These are phyloP conservation scores for Ambastaia sidthimunki DNA, from an alignment of 2,797 vertebrate genomes.

Conservation along the genomic window DNA sequence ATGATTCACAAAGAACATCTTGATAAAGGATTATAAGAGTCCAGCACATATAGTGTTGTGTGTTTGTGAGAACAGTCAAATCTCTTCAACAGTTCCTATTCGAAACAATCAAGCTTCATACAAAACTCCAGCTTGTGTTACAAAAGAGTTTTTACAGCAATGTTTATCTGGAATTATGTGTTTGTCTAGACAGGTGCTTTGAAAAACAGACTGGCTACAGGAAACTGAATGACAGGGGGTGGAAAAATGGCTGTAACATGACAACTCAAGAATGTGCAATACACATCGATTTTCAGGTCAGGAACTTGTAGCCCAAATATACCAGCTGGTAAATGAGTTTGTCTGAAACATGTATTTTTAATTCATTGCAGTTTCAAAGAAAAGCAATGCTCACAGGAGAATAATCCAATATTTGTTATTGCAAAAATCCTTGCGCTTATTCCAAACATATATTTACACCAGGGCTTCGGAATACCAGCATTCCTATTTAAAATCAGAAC, in stretches of 20 bases:
- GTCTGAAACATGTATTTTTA: neutral
- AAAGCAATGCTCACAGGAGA: neutral
- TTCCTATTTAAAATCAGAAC: neutral
- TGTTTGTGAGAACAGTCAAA: neutral
- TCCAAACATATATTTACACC: neutral
- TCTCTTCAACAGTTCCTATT: neutral
- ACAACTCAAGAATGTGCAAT: conserved; percentile 4
- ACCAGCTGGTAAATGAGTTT: conserved; percentile 10
- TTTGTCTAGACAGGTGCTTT: neutral
- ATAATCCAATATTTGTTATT: conserved; percentile 17
- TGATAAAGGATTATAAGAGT: neutral
- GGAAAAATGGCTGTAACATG: too few species aligned
- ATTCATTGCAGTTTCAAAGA: conserved; percentile 7
- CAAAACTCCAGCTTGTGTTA: too few species aligned
- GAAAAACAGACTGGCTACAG: neutral
- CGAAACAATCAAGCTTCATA: too few species aligned
- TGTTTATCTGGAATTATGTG: neutral
- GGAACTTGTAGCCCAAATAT: conserved; percentile 2
- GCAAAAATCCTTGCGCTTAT: neutral
- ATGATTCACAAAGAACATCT: neutral
- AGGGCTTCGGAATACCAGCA: neutral
- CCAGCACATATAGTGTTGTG: neutral
- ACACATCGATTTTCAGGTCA: conserved; percentile 15
- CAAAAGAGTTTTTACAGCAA: too few species aligned
- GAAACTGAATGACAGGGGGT: neutral